Percentiles rank a stretch among this genome's conserved stretches.
These are phyloP conservation scores for Oceanodroma leucorhoa DNA, from an alignment of 2,797 vertebrate species.

Conservation along the genomic window DNA sequence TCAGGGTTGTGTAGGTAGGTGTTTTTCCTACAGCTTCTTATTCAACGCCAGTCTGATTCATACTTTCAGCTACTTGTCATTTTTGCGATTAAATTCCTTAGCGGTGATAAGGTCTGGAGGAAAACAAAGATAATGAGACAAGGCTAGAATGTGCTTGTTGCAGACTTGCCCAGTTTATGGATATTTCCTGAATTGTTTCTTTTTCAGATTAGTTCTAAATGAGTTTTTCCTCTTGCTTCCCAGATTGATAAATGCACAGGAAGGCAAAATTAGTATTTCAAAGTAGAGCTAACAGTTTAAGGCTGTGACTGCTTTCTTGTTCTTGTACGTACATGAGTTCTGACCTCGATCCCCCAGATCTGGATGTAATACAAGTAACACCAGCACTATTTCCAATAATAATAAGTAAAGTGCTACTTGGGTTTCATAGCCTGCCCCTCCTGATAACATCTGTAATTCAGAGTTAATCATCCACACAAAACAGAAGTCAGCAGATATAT, in stretches of 20 bases:
- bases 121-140: slow-evolving; percentile 27
- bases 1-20: neutral
- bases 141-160: slow-evolving; percentile 42
- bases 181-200: neutral
- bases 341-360: neutral
- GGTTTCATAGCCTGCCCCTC: neutral
- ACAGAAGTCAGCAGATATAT: slow-evolving; percentile 24
- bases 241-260: neutral
- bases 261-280: neutral
- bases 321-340: neutral
- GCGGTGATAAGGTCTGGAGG: slow-evolving; percentile 8
- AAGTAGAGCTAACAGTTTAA: neutral
- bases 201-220: neutral
- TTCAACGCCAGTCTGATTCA: slow-evolving; percentile 42
- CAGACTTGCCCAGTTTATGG: neutral
- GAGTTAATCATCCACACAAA: slow-evolving; percentile 3
- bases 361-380: slow-evolving; percentile 1
- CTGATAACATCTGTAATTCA: slow-evolving; percentile 27
- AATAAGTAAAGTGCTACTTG: slow-evolving; percentile 1
- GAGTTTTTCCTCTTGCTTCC: neutral
- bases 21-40: neutral
- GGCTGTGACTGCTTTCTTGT: neutral
- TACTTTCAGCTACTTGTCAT: slow-evolving; percentile 52
- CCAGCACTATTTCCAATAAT: neutral
- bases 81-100: slow-evolving; percentile 54